A percentile compares a stretch with the other conserved stretches of the same genome.
Conservation (phyloP, 2,888 invertebrate genomes). For the Oscheius sp. region DNA sequence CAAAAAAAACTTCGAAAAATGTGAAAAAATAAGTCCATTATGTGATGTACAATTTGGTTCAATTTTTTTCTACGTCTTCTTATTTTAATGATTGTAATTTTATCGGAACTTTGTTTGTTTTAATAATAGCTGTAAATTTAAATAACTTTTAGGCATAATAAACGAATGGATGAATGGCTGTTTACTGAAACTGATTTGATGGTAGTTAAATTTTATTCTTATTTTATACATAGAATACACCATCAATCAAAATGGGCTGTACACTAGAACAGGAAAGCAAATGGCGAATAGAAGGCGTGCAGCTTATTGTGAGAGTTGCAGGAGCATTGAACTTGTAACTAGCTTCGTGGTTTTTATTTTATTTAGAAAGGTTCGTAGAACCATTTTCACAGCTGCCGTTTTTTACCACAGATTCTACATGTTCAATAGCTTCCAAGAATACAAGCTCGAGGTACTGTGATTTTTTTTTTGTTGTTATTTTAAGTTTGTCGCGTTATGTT, state of each 20-base stretch:
- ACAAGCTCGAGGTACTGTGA: constrained; percentile 83
- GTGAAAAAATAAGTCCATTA: no score
- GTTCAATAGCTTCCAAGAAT: constrained; percentile 95
- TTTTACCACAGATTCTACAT: constrained; percentile 99
- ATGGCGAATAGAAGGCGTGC: constrained; percentile 92
- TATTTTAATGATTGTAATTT: no score
- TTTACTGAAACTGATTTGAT: neutral
- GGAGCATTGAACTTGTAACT: constrained; percentile 74
- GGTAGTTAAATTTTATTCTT: neutral
- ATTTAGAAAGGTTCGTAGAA: constrained; percentile 78
- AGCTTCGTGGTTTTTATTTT: neutral
- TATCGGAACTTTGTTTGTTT: no score
- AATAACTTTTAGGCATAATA: no score
- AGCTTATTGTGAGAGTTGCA: constrained; percentile 93
- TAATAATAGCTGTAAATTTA: no score
- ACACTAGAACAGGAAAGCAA: constrained; percentile 86
- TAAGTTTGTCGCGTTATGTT: constrained; percentile 90
- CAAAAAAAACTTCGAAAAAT: no score
- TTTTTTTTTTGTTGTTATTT: neutral
- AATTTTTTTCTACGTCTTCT: no score
- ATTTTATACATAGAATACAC: constrained; percentile 37
- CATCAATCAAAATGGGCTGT: constrained; percentile 76
- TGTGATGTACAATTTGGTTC: no score
- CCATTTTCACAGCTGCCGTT: constrained; percentile 96
- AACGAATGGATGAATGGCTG: no score